Evolutionary conservation across 2,888 invertebrate species (phyloP).

Genomic region (Harpalus rubripes): DNA sequence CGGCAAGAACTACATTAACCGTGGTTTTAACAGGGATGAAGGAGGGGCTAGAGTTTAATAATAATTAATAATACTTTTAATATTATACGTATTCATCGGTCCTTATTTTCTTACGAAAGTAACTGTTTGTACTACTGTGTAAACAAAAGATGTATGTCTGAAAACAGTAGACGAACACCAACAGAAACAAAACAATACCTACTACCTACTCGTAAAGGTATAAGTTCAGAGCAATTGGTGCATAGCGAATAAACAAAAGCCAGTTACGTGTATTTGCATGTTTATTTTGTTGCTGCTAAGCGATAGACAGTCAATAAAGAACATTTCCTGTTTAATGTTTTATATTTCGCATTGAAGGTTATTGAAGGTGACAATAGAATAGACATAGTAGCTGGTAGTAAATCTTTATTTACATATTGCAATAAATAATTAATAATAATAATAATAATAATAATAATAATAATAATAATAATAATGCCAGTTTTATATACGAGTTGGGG

Average conservation of each 20-base stretch:
- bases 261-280: slow-evolving; percentile 26
- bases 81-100: background rate
- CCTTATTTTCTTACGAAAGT: background rate
- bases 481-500: no score
- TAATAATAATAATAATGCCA: no score
- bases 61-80: no score
- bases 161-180: no score
- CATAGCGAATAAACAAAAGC: slow-evolving; percentile 56
- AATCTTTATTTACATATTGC: no score
- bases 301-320: slow-evolving; percentile 10
- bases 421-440: no score
- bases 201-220: background rate
- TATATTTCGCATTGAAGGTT: background rate
- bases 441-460: no score
- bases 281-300: slow-evolving; percentile 21
- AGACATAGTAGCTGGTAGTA: background rate
- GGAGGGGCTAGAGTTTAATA: no score
- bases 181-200: background rate
- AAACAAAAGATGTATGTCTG: background rate
- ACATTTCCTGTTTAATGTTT: slow-evolving; percentile 57
- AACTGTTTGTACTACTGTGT: background rate
- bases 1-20: no score
- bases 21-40: no score
- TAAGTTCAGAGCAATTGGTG: slow-evolving; percentile 56
- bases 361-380: background rate